phyloP scores from a whole-genome alignment of 2,888 invertebrate species.

The Trichopoda pennipes region DNA sequence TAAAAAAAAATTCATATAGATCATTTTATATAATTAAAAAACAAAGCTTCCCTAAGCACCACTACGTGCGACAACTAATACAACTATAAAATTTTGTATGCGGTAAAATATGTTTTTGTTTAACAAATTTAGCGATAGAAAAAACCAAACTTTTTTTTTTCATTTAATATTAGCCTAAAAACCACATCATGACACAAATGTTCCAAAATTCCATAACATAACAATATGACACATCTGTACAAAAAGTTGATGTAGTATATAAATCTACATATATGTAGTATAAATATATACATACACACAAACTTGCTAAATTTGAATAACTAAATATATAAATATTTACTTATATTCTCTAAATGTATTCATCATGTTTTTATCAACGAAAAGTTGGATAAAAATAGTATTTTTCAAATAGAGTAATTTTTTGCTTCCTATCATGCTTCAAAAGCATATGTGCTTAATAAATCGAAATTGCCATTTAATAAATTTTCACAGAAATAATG shows the following conservation, averaged over 20 bases:
- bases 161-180: conserved; percentile 65
- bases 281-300: neutral
- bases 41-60: conserved; percentile 10
- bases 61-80: conserved; percentile 12
- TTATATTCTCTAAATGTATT: neutral
- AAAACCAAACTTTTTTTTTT: conserved; percentile 34
- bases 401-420: neutral
- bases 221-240: conserved; percentile 62
- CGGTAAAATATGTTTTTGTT: conserved; percentile 24
- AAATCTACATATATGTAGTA: neutral
- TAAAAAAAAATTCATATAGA: conserved; percentile 30
- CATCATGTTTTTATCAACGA: neutral
- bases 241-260: conserved; percentile 22
- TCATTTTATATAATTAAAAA: conserved; percentile 26
- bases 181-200: conserved; percentile 67
- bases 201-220: conserved; percentile 59
- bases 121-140: conserved; percentile 3
- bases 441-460: no score
- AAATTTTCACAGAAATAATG: no score
- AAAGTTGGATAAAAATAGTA: neutral
- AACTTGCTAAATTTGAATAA: neutral
- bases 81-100: conserved; percentile 35
- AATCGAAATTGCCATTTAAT: no score
- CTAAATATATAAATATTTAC: neutral
- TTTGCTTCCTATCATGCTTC: neutral